phyloP scores from a whole-genome alignment of 2,888 invertebrate species.

The Zhengitettix transpicula region DNA sequence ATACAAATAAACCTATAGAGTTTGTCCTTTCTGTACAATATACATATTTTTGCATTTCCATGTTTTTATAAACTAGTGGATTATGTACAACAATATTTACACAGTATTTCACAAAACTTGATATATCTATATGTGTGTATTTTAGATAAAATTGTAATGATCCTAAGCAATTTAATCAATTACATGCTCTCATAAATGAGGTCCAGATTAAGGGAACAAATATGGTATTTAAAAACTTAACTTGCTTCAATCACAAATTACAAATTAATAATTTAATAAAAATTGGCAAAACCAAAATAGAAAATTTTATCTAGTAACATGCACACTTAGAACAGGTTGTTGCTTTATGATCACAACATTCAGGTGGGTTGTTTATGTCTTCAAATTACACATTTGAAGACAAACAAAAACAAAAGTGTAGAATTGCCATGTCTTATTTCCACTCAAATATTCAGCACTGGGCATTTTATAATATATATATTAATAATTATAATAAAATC shows the following conservation, averaged over 20 bases:
- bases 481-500: conserved; percentile 2
- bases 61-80: conserved; percentile 13
- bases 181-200: background rate
- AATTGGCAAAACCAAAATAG: too few species aligned
- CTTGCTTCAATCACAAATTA: too few species aligned
- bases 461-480: background rate
- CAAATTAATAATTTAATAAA: too few species aligned
- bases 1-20: conserved; percentile 14
- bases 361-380: conserved; percentile 3
- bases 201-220: too few species aligned
- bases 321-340: background rate
- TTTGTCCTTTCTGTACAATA: conserved; percentile 13
- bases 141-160: too few species aligned
- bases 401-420: background rate
- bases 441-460: too few species aligned
- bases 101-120: conserved; percentile 12
- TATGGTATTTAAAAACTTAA: too few species aligned
- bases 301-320: background rate
- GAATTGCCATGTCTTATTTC: background rate
- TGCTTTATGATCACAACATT: conserved; percentile 6
- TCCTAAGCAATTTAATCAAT: background rate
- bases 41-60: conserved; percentile 9
- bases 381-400: background rate
- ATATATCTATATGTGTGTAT: too few species aligned
- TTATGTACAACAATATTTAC: conserved; percentile 14